A percentile compares a stretch with the other conserved stretches of the same genome.
Evolutionary conservation across 2,888 invertebrate genomes (phyloP).

Genomic region (Parnassius apollo): DNA sequence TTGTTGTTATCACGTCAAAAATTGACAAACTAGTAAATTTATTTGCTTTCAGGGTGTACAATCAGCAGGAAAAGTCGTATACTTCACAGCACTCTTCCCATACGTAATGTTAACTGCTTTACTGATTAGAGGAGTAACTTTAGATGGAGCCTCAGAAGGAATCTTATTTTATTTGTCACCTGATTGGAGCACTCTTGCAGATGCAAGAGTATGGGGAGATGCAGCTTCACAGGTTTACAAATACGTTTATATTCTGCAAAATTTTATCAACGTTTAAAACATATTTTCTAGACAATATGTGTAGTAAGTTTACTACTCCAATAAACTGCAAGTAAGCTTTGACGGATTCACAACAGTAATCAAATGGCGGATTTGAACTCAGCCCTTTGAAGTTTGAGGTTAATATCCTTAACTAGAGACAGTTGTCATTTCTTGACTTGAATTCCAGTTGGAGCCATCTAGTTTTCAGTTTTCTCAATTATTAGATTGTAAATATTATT

Average conservation of each 20-base stretch:
- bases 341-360: no score
- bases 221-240: slow-evolving; percentile 85
- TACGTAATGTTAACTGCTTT: slow-evolving; percentile 85
- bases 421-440: no score
- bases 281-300: not conserved
- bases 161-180: slow-evolving; percentile 88
- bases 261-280: not conserved
- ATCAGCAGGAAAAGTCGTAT: slow-evolving; percentile 93
- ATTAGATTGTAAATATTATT: no score
- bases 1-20: no score
- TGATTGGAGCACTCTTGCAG: slow-evolving; percentile 83
- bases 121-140: slow-evolving; percentile 82
- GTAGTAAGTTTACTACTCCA: slow-evolving; percentile 7
- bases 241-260: not conserved
- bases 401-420: no score
- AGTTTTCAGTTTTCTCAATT: no score
- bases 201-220: slow-evolving; percentile 89
- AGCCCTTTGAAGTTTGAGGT: no score
- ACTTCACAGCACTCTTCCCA: slow-evolving; percentile 87
- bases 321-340: no score
- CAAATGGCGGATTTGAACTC: no score
- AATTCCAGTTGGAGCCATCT: no score
- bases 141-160: slow-evolving; percentile 87
- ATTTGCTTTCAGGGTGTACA: slow-evolving; percentile 84
- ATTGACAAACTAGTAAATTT: no score